Conservation (phyloP, 2,888 invertebrate species). For the Andrena camellia region DNA sequence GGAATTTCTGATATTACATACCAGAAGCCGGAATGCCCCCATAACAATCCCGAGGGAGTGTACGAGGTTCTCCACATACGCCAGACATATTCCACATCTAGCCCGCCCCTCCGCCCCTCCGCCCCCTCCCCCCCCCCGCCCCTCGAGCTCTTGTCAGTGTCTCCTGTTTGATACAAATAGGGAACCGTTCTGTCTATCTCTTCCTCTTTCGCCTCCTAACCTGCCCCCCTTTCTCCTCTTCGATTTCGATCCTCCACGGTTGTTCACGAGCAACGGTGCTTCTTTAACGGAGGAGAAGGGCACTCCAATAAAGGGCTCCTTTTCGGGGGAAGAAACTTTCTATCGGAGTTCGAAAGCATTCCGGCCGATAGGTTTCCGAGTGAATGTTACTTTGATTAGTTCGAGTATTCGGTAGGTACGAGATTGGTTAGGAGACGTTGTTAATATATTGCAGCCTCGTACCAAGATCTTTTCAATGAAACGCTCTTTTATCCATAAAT, state of each 20-base stretch:
- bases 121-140: neutral
- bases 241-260: constrained; percentile 42
- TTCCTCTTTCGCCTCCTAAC: constrained; percentile 23
- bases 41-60: constrained; percentile 76
- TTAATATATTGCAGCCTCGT: too few species aligned
- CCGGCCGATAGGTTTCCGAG: neutral
- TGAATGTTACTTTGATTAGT: constrained; percentile 12
- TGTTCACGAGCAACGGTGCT: constrained; percentile 36
- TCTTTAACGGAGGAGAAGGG: constrained; percentile 39
- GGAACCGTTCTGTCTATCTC: constrained; percentile 49
- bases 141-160: constrained; percentile 52
- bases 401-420: too few species aligned
- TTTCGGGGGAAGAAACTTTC: constrained; percentile 37
- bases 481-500: neutral
- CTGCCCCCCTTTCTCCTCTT: constrained; percentile 2
- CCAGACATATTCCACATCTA: constrained; percentile 73
- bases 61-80: constrained; percentile 73
- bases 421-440: too few species aligned
- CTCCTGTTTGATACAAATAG: constrained; percentile 64
- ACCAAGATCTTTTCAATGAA: too few species aligned
- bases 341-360: constrained; percentile 10
- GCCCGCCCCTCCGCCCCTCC: constrained; percentile 42
- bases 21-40: constrained; percentile 79
- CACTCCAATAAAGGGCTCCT: constrained; percentile 44
- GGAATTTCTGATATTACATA: constrained; percentile 83